These are phyloP conservation scores for Luffia ferchaultella DNA, from an alignment of 2,888 invertebrate species.

Conservation along the genomic window DNA sequence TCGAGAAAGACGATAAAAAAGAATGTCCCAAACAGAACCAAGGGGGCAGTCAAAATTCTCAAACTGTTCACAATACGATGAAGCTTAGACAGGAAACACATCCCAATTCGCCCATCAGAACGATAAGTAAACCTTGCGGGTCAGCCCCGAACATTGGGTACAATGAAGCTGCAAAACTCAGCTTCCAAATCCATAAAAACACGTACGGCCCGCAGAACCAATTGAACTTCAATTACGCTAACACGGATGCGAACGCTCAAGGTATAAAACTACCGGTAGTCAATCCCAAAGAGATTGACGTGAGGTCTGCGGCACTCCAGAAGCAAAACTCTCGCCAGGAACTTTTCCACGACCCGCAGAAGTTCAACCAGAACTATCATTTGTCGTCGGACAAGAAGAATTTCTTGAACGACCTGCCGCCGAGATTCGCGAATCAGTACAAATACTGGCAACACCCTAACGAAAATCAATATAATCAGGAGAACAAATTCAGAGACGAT, in stretches of 20 bases:
- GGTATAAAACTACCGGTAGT: conserved; percentile 52
- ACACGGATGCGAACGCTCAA: conserved; percentile 27
- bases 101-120: conserved; percentile 25
- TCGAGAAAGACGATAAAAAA: conserved; percentile 42
- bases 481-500: conserved; percentile 50
- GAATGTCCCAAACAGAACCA: conserved; percentile 25
- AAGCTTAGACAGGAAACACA: conserved; percentile 28
- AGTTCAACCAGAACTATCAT: conserved; percentile 39
- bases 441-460: conserved; percentile 38
- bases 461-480: conserved; percentile 40
- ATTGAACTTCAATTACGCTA: conserved; percentile 15
- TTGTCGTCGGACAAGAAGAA: conserved; percentile 52
- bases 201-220: conserved; percentile 36
- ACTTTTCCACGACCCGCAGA: conserved; percentile 40
- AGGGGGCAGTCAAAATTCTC: conserved; percentile 21
- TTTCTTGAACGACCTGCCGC: conserved; percentile 51
- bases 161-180: conserved; percentile 19
- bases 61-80: conserved; percentile 22
- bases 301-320: conserved; percentile 53
- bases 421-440: conserved; percentile 54
- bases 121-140: conserved; percentile 16
- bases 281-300: conserved; percentile 60
- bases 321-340: conserved; percentile 51
- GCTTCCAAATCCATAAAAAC: conserved; percentile 32
- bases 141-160: conserved; percentile 22